Base-by-base conservation (phyloP, 2,113 vertebrate species). In the Microtus pennsylvanicus region DNA sequence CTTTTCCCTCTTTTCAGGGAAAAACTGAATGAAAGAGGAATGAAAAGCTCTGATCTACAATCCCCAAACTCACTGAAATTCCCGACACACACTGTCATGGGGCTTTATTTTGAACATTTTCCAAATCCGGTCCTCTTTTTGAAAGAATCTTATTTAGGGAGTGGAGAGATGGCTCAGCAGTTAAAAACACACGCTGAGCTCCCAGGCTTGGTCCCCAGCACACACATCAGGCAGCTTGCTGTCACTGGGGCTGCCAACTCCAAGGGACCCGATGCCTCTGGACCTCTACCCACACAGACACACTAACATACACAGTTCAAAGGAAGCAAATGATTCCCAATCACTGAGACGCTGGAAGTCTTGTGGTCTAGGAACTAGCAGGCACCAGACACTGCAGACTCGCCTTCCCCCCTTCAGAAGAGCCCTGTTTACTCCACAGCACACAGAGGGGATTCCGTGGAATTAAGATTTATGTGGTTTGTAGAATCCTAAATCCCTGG, bases 391-490 rank as follows among this genome's bases (percentile, higher is more conserved):
- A 42, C 50, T 22, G 70, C 9, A 72, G 42, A 7, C 13, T 47
- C 80, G 90, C 38, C 33, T 82, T 74, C 21, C 22, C 22, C 45
- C 69, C 93, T 90, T 16, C 33, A 0, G 50, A 47, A 85, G 6
- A 90, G 13, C 6, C 10, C 5, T 70, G 4, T 74, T 38, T 90
- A 35, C 8, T 67, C 42, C 22, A n/a, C 0, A 42, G 7, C 35
- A 13, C 10, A 47, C 81, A 86, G 58, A 90, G 19, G 58, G 12
- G 75, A 80, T 72, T 76, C 58, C 8, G 28, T 47, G 52, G 67
- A 92, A 95, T 95, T 94, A 94, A 93, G 67, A 95, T 78, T 55
- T 69, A 70, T 86, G 52, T 75, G 30, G 21, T 75, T 97, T 95
- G 77, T 74, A 93, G 80, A 94, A 30, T 61, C 45, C 58, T 61